Base-by-base conservation (phyloP, 2,113 vertebrate genomes). In the Gymnobelideus leadbeateri region DNA sequence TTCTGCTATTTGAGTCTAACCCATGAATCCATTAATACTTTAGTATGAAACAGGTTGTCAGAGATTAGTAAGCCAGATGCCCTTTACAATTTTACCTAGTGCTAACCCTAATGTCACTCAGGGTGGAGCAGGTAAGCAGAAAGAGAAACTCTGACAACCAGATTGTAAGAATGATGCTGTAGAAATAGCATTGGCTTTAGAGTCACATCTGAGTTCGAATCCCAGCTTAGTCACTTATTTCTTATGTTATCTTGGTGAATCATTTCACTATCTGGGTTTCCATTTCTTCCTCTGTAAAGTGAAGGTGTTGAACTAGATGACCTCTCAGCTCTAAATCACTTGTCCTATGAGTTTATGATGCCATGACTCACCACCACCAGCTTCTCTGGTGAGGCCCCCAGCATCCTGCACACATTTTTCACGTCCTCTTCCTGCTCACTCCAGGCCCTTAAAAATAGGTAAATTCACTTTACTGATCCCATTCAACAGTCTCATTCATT, bases 121-220 rank as follows among this genome's bases (percentile, higher is more conserved):
- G 54, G 57, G 55, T 77, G 92, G 57, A 95, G 94, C 93, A 91
- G n/a, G 92, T 68, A 51, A 95, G 57, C 90, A 92, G 28, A 47
- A 12, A 4, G 91, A 89, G 31, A 92, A 89, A 52, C 55, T 57
- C 54, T 89, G 14, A 92, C 10, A 90, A 89, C 14, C 46, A 91
- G 50, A 61, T 28, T 28, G 90, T 89, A 61, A 91, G n/a, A 84
- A 43, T 37, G 26, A n/a, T 8, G n/a, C 1, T 1, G n/a, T 21
- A 43, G 68, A 84, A 31, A 14, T 68, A 37, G 57, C 57, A 12
- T 28, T 68, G 57, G 31, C 28, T 57, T 57, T 57, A 28, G 26
- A 37, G 28, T 68, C 2, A 3, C 19, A 84, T 84, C 16, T 84
- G 68, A n/a, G 68, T 84, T 84, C n/a, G 0, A 84, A 84, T 84